phyloP scores from a whole-genome alignment of 2,113 vertebrate genomes.

The Etia nguti region DNA sequence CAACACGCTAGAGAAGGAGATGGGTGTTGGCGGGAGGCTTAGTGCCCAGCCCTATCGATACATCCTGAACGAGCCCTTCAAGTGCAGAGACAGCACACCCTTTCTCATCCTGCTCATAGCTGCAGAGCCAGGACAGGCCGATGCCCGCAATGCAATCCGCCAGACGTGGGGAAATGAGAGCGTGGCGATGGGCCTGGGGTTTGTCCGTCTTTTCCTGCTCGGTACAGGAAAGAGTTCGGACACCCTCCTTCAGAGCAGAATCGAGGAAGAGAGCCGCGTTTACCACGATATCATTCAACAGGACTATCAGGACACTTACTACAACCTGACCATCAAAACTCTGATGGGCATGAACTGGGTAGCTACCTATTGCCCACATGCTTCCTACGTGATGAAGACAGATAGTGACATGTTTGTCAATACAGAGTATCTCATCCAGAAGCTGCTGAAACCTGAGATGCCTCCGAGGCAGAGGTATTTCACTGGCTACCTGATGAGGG shows the following conservation, averaged over 20 bases:
- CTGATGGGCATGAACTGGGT: slow-evolving; percentile 99
- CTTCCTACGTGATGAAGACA: slow-evolving; percentile 94
- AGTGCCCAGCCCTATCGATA: slow-evolving; percentile 86
- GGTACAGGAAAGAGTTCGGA: slow-evolving; percentile 75
- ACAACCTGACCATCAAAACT: slow-evolving; percentile 98
- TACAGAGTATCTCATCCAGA: slow-evolving; percentile 94
- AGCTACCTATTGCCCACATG: slow-evolving; percentile 84
- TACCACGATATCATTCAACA: slow-evolving; percentile 92
- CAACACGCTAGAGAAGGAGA: slow-evolving; percentile 86
- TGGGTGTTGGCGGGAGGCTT: slow-evolving; percentile 78
- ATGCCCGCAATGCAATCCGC: slow-evolving; percentile 89
- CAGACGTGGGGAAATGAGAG: slow-evolving; percentile 96
- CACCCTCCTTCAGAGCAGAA: slow-evolving; percentile 76
- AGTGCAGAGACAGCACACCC: slow-evolving; percentile 82
- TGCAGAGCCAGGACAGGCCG: slow-evolving; percentile 84
- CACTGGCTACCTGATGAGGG: slow-evolving; percentile 94
- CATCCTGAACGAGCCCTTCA: slow-evolving; percentile 88
- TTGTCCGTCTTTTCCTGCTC: slow-evolving; percentile 85
- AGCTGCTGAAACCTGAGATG: slow-evolving; percentile 88
- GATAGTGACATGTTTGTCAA: slow-evolving; percentile 99
- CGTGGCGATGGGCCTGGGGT: slow-evolving; percentile 77
- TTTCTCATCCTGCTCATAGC: slow-evolving; percentile 91
- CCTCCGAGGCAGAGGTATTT: slow-evolving; percentile 86
- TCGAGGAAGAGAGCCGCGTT: slow-evolving; percentile 85
- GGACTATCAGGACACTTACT: slow-evolving; percentile 93